Conservation (phyloP, 2,797 vertebrate genomes). For the Diglossa cyanea region DNA sequence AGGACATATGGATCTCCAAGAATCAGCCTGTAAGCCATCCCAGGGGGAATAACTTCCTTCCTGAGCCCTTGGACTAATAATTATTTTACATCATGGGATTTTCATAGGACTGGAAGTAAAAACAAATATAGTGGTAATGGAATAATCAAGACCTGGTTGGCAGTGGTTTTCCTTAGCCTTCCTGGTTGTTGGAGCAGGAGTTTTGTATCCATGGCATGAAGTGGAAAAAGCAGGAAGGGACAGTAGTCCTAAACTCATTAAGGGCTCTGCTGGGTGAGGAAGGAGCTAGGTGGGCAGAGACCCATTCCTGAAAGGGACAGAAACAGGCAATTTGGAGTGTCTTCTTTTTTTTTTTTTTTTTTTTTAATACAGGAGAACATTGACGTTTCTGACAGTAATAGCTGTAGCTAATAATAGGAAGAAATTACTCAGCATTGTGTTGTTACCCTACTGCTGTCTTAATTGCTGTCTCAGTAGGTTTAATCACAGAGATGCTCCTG, state of each 20-base stretch:
- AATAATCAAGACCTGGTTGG: background rate
- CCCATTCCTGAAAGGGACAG: background rate
- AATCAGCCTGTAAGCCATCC: background rate
- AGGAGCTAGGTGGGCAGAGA: background rate
- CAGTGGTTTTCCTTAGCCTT: background rate
- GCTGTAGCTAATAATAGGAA: background rate
- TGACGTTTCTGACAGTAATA: background rate
- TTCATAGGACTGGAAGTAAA: background rate
- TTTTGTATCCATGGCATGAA: accelerated
- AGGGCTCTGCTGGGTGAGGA: background rate
- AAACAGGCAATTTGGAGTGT: background rate
- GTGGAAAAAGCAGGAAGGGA: background rate
- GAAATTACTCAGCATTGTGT: background rate
- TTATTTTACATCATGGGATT: background rate
- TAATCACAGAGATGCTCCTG: background rate
- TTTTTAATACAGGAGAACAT: background rate
- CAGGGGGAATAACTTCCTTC: background rate
- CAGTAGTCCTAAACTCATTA: accelerated
- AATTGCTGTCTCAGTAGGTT: background rate
- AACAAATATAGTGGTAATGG: background rate
- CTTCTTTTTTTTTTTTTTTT: background rate
- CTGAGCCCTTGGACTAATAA: background rate
- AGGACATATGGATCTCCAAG: background rate
- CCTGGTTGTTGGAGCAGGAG: background rate
- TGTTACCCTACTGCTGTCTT: background rate